phyloP scores from a whole-genome alignment of 2,888 invertebrate genomes.

The Laothoe populi region DNA sequence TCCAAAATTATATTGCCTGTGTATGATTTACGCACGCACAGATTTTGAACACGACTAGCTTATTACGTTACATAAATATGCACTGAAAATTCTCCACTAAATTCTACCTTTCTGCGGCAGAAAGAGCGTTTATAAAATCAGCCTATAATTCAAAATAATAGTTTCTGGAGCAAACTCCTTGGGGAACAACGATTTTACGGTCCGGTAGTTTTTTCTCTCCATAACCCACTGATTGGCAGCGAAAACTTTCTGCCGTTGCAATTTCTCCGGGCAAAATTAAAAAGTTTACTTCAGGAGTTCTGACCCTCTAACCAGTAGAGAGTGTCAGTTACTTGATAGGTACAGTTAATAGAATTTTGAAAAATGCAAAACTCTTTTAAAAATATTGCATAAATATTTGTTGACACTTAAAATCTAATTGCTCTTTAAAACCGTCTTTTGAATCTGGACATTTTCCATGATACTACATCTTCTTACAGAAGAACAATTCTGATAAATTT shows the following conservation, averaged over 20 bases:
- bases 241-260: conserved; percentile 4
- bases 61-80: no score
- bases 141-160: not conserved
- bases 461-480: no score
- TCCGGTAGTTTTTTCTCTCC: conserved; percentile 28
- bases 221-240: conserved; percentile 22
- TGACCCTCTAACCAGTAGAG: not conserved
- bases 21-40: no score
- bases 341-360: no score
- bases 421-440: no score
- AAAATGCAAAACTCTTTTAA: not conserved
- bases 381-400: no score
- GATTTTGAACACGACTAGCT: no score
- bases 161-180: conserved; percentile 17
- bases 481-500: no score
- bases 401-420: no score
- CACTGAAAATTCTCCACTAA: not conserved
- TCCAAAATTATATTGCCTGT: no score
- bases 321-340: not conserved
- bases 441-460: no score
- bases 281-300: conserved; percentile 10
- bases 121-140: conserved; percentile 8
- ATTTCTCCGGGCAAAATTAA: not conserved
- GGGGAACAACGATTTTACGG: conserved; percentile 28
- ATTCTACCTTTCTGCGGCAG: no score